A percentile compares a stretch with the other conserved stretches of the same genome.
Evolutionary conservation across 2,113 vertebrate genomes (phyloP).

Genomic region (Daphoenositta chrysoptera): DNA sequence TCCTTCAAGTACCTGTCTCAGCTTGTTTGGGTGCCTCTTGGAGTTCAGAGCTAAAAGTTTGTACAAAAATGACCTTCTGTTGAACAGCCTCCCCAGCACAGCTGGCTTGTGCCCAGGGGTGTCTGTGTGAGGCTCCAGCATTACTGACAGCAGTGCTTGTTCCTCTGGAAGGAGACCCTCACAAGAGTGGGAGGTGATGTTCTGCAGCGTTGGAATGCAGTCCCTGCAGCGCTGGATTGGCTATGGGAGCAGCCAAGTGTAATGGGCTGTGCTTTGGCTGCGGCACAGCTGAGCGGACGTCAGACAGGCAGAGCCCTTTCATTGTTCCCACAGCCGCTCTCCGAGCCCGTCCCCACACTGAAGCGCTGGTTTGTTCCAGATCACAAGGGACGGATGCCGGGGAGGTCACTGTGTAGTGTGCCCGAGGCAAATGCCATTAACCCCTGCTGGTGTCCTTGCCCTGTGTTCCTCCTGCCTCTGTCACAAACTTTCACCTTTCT

Average conservation of each 20-base stretch:
- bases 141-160: background rate
- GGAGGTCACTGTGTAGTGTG: background rate
- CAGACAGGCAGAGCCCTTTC: background rate
- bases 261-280: background rate
- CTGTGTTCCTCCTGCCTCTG: fast-evolving
- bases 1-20: background rate
- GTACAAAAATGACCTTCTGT: background rate
- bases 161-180: background rate
- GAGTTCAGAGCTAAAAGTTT: background rate
- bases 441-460: background rate
- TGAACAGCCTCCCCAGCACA: background rate
- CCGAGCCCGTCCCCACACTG: background rate
- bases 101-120: background rate
- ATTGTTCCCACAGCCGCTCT: background rate
- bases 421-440: background rate
- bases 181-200: background rate
- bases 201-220: background rate
- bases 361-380: background rate
- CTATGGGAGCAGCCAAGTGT: background rate
- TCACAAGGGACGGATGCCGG: background rate
- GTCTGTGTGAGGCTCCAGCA: background rate
- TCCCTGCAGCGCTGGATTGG: fast-evolving
- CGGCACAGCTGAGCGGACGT: fast-evolving
- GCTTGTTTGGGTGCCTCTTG: background rate
- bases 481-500: background rate